Conservation (phyloP, 2,888 invertebrate genomes). For the Heliconius sara region DNA sequence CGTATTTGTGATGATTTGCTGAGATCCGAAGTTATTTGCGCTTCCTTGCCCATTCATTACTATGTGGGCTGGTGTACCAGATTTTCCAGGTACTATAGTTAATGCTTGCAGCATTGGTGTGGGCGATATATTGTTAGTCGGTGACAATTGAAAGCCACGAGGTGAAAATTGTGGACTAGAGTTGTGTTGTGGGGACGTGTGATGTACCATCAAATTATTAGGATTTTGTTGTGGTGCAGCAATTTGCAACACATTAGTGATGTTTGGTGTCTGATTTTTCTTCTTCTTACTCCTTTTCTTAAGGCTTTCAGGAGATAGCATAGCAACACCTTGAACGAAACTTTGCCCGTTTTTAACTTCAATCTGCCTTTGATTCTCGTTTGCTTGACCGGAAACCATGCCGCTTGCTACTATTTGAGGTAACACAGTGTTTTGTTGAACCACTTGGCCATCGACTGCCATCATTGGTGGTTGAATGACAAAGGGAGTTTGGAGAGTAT, state of each 20-base stretch:
- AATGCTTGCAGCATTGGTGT: constrained; percentile 89
- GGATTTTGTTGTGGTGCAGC: constrained; percentile 87
- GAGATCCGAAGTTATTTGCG: constrained; percentile 85
- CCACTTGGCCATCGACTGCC: constrained; percentile 88
- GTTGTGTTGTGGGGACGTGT: constrained; percentile 77
- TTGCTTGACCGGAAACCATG: constrained; percentile 83
- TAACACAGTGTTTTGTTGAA: constrained; percentile 87
- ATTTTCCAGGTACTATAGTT: constrained; percentile 90
- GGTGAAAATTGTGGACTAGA: constrained; percentile 86
- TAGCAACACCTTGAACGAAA: constrained; percentile 72
- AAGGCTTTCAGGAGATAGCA: constrained; percentile 88
- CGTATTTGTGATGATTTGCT: constrained; percentile 87
- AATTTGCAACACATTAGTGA: constrained; percentile 88
- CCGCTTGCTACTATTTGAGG: constrained; percentile 88
- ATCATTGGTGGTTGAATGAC: constrained; percentile 91
- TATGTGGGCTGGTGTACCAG: constrained; percentile 88
- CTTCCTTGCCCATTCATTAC: constrained; percentile 90
- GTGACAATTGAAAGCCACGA: constrained; percentile 90
- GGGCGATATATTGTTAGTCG: constrained; percentile 86
- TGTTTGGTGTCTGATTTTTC: constrained; percentile 87
- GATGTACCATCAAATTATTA: constrained; percentile 85
- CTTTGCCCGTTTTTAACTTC: constrained; percentile 79
- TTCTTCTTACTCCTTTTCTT: constrained; percentile 89
- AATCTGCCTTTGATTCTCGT: constrained; percentile 80
- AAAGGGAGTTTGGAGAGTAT: constrained; percentile 90